Conservation (phyloP, 2,888 invertebrate species). For the Pilophorus perplexus region DNA sequence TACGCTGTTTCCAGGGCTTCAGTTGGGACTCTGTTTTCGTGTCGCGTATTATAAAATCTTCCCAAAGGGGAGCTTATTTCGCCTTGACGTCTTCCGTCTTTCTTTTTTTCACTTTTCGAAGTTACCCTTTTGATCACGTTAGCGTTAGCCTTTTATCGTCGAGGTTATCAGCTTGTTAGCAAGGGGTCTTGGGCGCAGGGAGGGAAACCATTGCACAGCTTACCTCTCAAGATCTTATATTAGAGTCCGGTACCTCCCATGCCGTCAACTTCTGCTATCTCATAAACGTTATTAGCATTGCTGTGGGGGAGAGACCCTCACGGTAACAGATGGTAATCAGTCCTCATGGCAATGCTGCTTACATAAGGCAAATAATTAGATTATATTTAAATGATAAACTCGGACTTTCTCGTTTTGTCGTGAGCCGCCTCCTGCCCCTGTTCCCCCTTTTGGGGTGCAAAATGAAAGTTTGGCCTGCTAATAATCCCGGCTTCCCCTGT, state of each 20-base stretch:
- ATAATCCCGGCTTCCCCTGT: background rate
- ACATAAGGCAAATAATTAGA: constrained; percentile 31
- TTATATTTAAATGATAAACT: constrained; percentile 35
- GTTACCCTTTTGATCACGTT: too few species aligned
- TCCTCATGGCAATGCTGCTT: constrained; percentile 3
- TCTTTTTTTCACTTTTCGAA: background rate
- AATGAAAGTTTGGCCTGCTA: background rate
- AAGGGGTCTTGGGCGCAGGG: background rate
- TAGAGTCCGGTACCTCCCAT: background rate
- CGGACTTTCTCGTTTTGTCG: constrained; percentile 35
- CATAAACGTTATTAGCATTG: constrained; percentile 19
- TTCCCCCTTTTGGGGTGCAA: constrained; percentile 2
- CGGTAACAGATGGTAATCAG: constrained; percentile 9
- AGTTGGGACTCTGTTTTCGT: too few species aligned
- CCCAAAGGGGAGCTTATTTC: too few species aligned
- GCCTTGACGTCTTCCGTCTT: background rate
- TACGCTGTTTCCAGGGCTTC: too few species aligned
- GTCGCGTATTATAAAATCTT: too few species aligned
- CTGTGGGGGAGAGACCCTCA: constrained; percentile 4
- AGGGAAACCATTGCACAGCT: too few species aligned
- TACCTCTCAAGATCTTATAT: background rate
- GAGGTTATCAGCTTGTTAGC: constrained; percentile 14
- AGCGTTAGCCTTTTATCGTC: background rate
- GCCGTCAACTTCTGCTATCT: constrained; percentile 18
- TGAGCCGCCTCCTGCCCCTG: background rate